Evolutionary conservation across 1,140 invertebrate genomes (phyloP), one percentile per base, ranked within the genome.

Genomic region (Drosophila carrolli): DNA sequence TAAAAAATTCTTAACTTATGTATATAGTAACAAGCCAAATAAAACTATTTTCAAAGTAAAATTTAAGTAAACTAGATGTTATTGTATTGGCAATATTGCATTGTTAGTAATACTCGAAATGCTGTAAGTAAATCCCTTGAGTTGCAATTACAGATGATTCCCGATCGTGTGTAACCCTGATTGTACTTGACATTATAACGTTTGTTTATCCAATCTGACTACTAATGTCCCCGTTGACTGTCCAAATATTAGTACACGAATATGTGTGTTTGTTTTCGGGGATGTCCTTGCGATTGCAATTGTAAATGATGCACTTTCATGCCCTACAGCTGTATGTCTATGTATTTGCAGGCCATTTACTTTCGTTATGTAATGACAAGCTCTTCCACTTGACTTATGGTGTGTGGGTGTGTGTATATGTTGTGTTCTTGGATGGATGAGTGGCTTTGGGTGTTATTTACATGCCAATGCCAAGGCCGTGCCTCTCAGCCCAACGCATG

Each of bases 401-500:
- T 56, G 38, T 77, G 47, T 63, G 46, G 44, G 37, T 41, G 54
- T 46, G 37, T 37, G 56, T 62, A 23, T 54, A 19, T 10, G 19
- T n/a, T 11, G 27, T 32, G 27, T 50, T 29, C 59, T 14, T 35
- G 23, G 32, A 35, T 58, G 50, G 29, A 27, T 37, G 47, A 40
- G 6, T 7, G 19, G 19, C 35, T 55, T 48, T 16, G 46, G 51
- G 16, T 62, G 50, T 60, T 58, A 72, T 76, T 68, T 68, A 67
- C 62, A 76, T 76, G 51, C 46, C 41, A 56, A 50, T 54, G 48
- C 40, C 46, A 58, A 47, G 50, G 70, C 47, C 60, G 57, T 46
- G 44, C 53, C 56, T 41, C 29, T 75, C 63, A 84, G 66, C 68
- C 62, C 72, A 88, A 66, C 56, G 81, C 85, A 81, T 79, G 85